Base-by-base conservation (phyloP, 2,113 vertebrate genomes). In the Eulemur rufifrons region DNA sequence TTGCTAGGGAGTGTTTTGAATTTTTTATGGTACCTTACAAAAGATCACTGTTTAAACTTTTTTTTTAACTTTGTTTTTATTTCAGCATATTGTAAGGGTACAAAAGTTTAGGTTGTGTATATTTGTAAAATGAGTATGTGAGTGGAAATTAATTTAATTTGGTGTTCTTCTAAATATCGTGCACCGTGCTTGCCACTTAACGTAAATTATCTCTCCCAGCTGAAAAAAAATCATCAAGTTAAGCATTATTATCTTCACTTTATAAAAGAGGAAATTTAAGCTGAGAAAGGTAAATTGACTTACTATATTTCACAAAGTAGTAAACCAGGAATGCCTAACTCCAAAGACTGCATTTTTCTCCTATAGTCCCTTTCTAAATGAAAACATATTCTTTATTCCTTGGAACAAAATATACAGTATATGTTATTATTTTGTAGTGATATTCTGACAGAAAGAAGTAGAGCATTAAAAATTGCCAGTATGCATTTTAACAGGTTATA, bases 101-200 rank as follows among this genome's bases (percentile, higher is more conserved):
- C 39, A 39, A 39, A 39, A 39, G 39, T 39, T 39, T 39, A 39
- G 39, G 39, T 39, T 39, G 39, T 39, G 39, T 39, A 39, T 39
- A 82, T 50, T 69, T 89, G 13, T 89, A 86, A 95, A 52, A 45
- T 80, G 14, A 42, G 5, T 64, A 34, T 69, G 27, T 82, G 50
- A 73, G 50, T 45, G n/a, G n/a, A 91, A 94, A 66, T 85, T 52
- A n/a, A 42, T 86, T 89, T 89, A 64, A 91, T 64, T 91, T 32
- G 77, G 8, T 23, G 20, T 73, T 4, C 17, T 39, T 80, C 6
- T 78, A 92, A 77, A 42, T 74, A 45, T 34, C n/a, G 81, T 88
- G 21, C 56, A 80, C 25, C 47, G 0, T 80, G 18, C 18, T 82
- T 88, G 17, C 32, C 39, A 89, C 12, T 21, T 81, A 77, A 66